Base-by-base conservation (phyloP, 2,888 invertebrate species). In the Serrognathus titanus region DNA sequence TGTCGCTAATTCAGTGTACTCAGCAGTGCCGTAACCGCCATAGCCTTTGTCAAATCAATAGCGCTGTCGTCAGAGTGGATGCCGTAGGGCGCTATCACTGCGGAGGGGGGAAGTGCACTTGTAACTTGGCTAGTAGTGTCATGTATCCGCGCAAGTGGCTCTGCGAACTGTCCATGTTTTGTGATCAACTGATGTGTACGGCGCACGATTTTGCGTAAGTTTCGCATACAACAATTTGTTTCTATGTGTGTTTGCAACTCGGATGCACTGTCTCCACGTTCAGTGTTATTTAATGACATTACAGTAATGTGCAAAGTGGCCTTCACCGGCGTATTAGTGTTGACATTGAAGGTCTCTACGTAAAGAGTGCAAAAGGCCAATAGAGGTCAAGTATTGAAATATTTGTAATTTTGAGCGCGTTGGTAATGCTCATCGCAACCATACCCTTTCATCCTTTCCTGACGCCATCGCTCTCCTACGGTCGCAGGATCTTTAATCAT, bases 111-210 rank as follows among this genome's bases (percentile, higher is more conserved):
- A 73, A 75, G 75, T 75, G 76, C 77, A 78, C 78, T 78, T 77
- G 77, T 76, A 76, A 77, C 76, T 77, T 76, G 75, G 77, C 74
- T 76, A 76, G 76, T 78, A 76, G 77, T 78, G 76, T 75, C 74
- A 77, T 76, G 75, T 75, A 77, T 75, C 71, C 74, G 76, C 73
- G 76, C 76, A 76, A 77, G 76, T 76, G 75, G 74, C 72, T 75
- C 69, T 71, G 70, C 70, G 68, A 74, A 73, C 71, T 73, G 72
- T 75, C 71, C 70, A 74, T 74, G 75, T 74, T 75, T 75, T 75
- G 75, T 75, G 75, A 72, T 70, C 68, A 65, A 66, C 67, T 72
- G 68, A 71, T 70, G 66, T 74, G 74, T 71, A 69, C 71, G 69
- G 70, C 75, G 71, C 70, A 70, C 66, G 66, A 71, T 71, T 73